phyloP scores from a whole-genome alignment of 2,888 invertebrate genomes.

The Chymomyza procnemis region DNA sequence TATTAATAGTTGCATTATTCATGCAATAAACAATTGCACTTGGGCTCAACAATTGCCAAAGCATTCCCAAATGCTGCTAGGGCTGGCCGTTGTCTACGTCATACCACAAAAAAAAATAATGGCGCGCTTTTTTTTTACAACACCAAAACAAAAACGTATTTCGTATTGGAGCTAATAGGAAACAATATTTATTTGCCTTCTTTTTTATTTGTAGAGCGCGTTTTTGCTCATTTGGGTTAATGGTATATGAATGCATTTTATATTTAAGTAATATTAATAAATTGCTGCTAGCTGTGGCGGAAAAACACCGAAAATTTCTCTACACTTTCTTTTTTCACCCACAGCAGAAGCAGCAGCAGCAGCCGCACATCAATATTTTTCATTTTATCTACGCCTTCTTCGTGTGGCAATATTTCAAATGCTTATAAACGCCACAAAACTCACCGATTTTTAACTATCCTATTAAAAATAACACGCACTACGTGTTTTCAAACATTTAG shows the following conservation, averaged over 20 bases:
- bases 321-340: conserved; percentile 74
- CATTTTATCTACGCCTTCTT: conserved; percentile 47
- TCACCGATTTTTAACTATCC: conserved; percentile 69
- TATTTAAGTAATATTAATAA: conserved; percentile 44
- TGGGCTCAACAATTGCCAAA: conserved; percentile 16
- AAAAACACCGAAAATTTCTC: conserved; percentile 72
- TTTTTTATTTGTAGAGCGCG: neutral
- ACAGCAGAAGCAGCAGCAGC: conserved; percentile 26
- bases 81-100: conserved; percentile 62
- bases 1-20: conserved; percentile 42
- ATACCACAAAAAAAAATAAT: conserved; percentile 62
- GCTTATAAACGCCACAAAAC: conserved; percentile 65
- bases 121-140: conserved; percentile 71
- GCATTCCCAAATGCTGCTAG: conserved; percentile 8
- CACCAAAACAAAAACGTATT: conserved; percentile 43
- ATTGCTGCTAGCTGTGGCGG: conserved; percentile 41
- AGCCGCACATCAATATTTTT: conserved; percentile 62
- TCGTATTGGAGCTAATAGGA: conserved; percentile 34
- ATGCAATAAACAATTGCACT: conserved; percentile 56
- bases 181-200: conserved; percentile 18
- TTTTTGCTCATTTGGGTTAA: conserved; percentile 8
- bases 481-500: conserved; percentile 70
- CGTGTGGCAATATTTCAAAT: conserved; percentile 48
- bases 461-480: conserved; percentile 64
- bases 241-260: conserved; percentile 1